Conservation (phyloP, 2,797 vertebrate genomes). For the Phoxinus dragarum region DNA sequence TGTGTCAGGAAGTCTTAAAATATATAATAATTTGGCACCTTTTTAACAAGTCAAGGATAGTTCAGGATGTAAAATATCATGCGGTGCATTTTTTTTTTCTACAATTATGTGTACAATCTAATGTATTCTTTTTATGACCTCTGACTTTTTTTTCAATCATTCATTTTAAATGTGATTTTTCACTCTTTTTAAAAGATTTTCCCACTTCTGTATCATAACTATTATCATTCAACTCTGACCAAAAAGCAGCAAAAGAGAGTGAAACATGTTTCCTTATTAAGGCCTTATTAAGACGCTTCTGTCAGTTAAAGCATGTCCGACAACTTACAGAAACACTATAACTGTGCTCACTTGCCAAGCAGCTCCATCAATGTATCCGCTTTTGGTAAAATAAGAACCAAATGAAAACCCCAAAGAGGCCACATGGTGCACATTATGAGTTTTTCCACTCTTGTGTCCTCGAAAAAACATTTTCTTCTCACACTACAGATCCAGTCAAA, state of each 20-base stretch:
- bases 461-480: constrained; percentile 30
- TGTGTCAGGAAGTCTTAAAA: neutral
- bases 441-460: constrained; percentile 51
- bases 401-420: constrained; percentile 24
- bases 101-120: neutral
- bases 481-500: constrained; percentile 10
- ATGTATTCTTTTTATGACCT: neutral
- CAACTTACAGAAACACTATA: constrained; percentile 4
- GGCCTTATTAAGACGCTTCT: neutral
- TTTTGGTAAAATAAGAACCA: constrained; percentile 31
- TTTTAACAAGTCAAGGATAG: neutral
- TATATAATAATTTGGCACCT: neutral
- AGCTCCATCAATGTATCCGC: neutral
- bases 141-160: neutral
- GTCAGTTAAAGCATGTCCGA: neutral
- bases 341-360: neutral
- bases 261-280: too few relatives aligned
- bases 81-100: neutral
- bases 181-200: neutral
- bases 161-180: neutral
- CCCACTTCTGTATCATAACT: neutral
- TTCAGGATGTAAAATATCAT: neutral
- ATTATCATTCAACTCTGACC: neutral
- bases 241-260: constrained; percentile 1
- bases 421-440: constrained; percentile 20